phyloP scores from a whole-genome alignment of 2,113 vertebrate species.

The Dendropsophus ebraccatus region DNA sequence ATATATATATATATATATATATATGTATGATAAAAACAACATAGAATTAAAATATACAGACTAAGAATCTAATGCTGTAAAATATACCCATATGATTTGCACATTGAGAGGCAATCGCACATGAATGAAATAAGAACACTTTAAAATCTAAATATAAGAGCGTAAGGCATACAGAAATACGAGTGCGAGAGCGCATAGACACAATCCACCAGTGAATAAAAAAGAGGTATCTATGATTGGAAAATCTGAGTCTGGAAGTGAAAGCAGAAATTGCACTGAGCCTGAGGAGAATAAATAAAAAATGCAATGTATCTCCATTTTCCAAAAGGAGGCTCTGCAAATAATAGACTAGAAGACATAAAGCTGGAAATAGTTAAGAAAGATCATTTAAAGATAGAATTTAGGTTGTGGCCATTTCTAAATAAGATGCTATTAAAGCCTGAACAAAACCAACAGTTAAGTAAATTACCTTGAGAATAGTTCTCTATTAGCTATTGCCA shows the following conservation, averaged over 20 bases:
- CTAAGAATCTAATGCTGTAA: background rate
- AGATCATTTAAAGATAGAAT: background rate
- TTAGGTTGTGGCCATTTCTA: background rate
- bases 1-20: no score
- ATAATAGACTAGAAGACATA: background rate
- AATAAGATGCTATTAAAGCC: slow-evolving; percentile 15
- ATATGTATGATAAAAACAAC: slow-evolving; percentile 2
- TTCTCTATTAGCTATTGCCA: slow-evolving; percentile 17
- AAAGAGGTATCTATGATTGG: slow-evolving; percentile 32
- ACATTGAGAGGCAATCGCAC: background rate
- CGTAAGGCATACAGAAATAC: background rate
- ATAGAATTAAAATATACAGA: background rate
- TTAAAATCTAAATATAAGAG: background rate
- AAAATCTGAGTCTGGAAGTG: slow-evolving; percentile 35
- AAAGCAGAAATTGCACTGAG: slow-evolving; percentile 25
- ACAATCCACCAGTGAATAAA: slow-evolving; percentile 29
- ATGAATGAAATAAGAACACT: slow-evolving; percentile 6
- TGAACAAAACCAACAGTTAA: background rate
- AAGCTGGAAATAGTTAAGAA: background rate
- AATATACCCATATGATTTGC: slow-evolving; percentile 1
- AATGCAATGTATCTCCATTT: slow-evolving; percentile 21
- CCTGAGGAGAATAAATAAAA: slow-evolving; percentile 21
- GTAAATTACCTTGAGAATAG: background rate
- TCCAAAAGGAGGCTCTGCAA: background rate
- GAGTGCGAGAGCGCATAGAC: background rate